These are phyloP conservation scores for Corythucha ciliata DNA, from an alignment of 2,888 invertebrate genomes.

Conservation along the genomic window DNA sequence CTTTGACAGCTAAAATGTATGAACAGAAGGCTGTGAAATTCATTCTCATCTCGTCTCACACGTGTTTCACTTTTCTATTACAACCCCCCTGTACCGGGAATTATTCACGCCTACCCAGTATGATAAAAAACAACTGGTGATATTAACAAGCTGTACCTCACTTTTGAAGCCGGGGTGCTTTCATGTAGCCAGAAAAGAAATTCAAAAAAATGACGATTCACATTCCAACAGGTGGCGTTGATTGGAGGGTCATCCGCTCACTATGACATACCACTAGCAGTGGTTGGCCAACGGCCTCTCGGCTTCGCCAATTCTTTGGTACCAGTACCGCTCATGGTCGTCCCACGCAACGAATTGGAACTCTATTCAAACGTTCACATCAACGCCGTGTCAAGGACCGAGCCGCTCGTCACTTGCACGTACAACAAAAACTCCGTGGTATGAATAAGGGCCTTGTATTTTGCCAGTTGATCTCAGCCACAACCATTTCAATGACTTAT, in stretches of 20 bases:
- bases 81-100: no score
- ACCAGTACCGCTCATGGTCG: slow-evolving; percentile 31
- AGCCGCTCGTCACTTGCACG: slow-evolving; percentile 42
- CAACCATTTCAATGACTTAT: background rate
- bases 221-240: slow-evolving; percentile 15
- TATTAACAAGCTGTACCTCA: no score
- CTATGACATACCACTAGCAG: slow-evolving; percentile 28
- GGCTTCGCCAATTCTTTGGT: slow-evolving; percentile 28
- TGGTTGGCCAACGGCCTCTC: slow-evolving; percentile 33
- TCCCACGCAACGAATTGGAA: slow-evolving; percentile 29
- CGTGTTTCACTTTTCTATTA: no score
- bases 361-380: slow-evolving; percentile 41
- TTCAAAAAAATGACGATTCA: no score
- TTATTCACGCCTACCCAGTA: no score
- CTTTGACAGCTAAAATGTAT: no score
- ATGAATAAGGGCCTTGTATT: slow-evolving; percentile 1
- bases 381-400: slow-evolving; percentile 40
- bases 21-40: no score
- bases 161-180: no score
- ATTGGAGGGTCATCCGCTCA: slow-evolving; percentile 6
- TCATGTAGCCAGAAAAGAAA: no score
- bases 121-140: no score
- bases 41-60: no score
- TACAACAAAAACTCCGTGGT: slow-evolving; percentile 32
- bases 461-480: slow-evolving; percentile 1